Evolutionary conservation across 92 coral and sea anemone genomes (phyloP).

Genomic region (Phenganax marumi): DNA sequence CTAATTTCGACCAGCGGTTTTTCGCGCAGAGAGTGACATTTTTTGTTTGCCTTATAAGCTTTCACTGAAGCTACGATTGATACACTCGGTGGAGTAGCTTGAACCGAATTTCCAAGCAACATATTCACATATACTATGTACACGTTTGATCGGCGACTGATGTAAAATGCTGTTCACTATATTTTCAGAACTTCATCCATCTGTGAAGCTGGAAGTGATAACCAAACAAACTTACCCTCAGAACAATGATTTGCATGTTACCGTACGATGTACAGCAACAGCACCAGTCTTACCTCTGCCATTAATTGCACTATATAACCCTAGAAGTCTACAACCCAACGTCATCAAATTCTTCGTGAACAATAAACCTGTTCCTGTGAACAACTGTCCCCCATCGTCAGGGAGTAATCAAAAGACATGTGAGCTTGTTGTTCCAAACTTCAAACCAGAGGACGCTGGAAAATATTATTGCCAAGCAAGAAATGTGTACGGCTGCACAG

Average conservation of each 20-base stretch:
- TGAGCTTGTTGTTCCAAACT: background rate
- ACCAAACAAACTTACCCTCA: background rate
- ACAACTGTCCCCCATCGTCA: slow-evolving; percentile 2
- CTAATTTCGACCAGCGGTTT: too few relatives aligned
- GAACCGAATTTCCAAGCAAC: too few relatives aligned
- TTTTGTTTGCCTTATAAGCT: too few relatives aligned
- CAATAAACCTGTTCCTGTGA: background rate
- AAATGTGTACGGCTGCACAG: slow-evolving; percentile 6
- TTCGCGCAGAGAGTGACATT: too few relatives aligned
- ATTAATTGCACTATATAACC: slow-evolving; percentile 1
- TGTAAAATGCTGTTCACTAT: too few relatives aligned
- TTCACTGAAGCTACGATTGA: too few relatives aligned
- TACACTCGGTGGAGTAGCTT: too few relatives aligned
- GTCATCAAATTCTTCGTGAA: background rate
- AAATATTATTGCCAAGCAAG: slow-evolving; percentile 2
- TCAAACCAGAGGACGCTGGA: background rate
- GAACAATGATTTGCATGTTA: background rate
- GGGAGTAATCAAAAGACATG: slow-evolving; percentile 1
- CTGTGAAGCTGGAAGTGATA: slow-evolving; percentile 12
- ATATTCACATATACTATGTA: too few relatives aligned
- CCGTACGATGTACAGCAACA: slow-evolving; percentile 5
- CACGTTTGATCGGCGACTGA: too few relatives aligned
- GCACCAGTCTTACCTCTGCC: background rate
- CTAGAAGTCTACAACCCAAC: background rate
- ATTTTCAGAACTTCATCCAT: background rate